These are phyloP conservation scores for Grapholita molesta DNA, from an alignment of 1,140 invertebrate genomes.

Conservation along the genomic window DNA sequence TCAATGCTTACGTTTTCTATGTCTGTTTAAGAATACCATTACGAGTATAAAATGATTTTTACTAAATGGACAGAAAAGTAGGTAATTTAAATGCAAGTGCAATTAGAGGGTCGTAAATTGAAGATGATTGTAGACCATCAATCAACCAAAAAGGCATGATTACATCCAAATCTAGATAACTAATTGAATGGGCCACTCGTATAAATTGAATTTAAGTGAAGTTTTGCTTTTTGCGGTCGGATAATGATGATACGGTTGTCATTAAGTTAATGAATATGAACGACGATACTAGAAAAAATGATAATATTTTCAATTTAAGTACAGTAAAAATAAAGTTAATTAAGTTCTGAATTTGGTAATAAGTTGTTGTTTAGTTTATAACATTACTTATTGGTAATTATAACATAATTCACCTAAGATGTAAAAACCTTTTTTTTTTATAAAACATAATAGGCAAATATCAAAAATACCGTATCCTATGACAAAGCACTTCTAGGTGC, in stretches of 20 bases:
- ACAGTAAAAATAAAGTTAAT: not conserved
- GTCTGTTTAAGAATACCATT: not conserved
- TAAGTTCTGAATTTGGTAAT: not conserved
- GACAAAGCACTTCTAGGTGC: not conserved
- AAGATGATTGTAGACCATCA: conserved; percentile 53
- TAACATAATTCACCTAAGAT: no score
- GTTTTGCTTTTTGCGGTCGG: conserved; percentile 38
- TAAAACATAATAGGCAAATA: no score
- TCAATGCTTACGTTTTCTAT: not conserved
- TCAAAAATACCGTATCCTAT: conserved; percentile 3
- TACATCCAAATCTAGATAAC: conserved; percentile 66
- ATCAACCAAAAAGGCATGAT: conserved; percentile 69
- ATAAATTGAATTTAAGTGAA: conserved; percentile 65
- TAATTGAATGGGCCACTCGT: conserved; percentile 69
- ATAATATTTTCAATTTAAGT: not conserved
- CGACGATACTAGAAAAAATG: not conserved
- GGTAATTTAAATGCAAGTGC: conserved; percentile 25
- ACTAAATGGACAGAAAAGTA: conserved; percentile 32
- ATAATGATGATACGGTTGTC: conserved; percentile 14
- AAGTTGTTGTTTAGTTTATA: no score
- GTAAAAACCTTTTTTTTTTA: no score
- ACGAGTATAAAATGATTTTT: no score
- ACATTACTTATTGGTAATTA: no score
- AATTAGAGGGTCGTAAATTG: conserved; percentile 57
- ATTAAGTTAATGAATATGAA: conserved; percentile 9